Percentiles rank a stretch among this genome's conserved stretches.
Evolutionary conservation across 2,888 invertebrate species (phyloP).

Genomic region (Notodonta ziczac): DNA sequence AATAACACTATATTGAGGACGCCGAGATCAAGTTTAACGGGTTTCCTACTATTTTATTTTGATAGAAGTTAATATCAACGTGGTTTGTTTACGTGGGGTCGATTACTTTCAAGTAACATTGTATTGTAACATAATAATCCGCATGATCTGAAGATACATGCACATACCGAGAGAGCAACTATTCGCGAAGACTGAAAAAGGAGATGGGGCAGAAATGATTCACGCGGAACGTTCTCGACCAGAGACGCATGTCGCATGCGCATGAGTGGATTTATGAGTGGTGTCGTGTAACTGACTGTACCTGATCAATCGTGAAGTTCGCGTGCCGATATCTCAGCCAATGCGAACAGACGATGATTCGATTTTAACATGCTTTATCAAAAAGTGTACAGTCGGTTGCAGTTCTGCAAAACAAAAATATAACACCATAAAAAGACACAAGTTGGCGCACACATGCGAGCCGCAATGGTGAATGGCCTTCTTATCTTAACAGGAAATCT

Average conservation of each 20-base stretch:
- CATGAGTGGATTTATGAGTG: constrained; percentile 21
- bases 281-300: constrained; percentile 36
- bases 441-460: too few species aligned
- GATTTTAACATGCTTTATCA: constrained; percentile 38
- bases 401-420: not conserved
- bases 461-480: too few species aligned
- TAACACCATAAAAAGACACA: not conserved
- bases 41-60: constrained; percentile 35
- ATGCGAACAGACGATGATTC: constrained; percentile 37
- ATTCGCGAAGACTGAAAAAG: constrained; percentile 14
- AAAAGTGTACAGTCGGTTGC: constrained; percentile 16
- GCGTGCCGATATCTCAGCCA: constrained; percentile 36
- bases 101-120: constrained; percentile 16
- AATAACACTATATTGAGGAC: constrained; percentile 43
- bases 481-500: too few species aligned
- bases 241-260: constrained; percentile 29
- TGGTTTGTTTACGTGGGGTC: constrained; percentile 36
- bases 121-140: constrained; percentile 8
- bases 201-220: constrained; percentile 36
- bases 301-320: constrained; percentile 45
- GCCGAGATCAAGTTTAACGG: constrained; percentile 43
- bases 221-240: constrained; percentile 43
- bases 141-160: not conserved
- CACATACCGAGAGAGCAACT: not conserved
- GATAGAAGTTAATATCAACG: constrained; percentile 23